Evolutionary conservation across 2,888 invertebrate genomes (phyloP), one percentile per base, ranked within the genome.

Genomic region (Thera britannica): DNA sequence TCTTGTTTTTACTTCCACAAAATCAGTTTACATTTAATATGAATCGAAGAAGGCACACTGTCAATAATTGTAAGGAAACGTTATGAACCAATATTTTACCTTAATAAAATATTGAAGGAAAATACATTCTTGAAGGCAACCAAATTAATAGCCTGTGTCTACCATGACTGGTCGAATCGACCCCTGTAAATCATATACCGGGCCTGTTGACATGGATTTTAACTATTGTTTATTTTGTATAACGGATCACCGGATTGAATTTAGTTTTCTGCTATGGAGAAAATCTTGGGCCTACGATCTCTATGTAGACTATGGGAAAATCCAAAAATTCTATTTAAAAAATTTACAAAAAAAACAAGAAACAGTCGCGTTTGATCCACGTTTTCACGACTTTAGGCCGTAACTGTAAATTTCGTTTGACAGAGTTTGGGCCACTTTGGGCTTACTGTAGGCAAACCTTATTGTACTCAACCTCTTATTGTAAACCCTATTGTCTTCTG

Each of bases 141-240:
- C 8, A 49, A 51, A 51, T 49, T 23, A 34, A 58, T 49, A 51
- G 23, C 36, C 67, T 38, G 34, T 55, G 59, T 52, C 58, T 73
- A 73, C 79, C 76, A 78, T 81, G 81, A 83, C 84, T 83, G 81
- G 81, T 62, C 66, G 51, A 79, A 81, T 79, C 75, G 75, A 80
- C 79, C 83, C 83, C 80, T 80, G 81, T 77, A 76, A 77, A 80
- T 80, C 78, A 82, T 81, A 76, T 73, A 76, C 74, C 74, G 75
- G 77, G 77, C 74, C 70, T 76, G 76, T 78, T 79, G 80, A 78
- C 77, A 77, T 76, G 75, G 78, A 78, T 77, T 73, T 67, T 67
- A 72, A 64, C 65, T 74, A 76, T 79, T 75, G 75, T 73, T 72
- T 73, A 62, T 69, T 66, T 60, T 63, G 63, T 59, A 56, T 59